Conservation (phyloP, 2,113 vertebrate genomes). For the Alethe diademata region DNA sequence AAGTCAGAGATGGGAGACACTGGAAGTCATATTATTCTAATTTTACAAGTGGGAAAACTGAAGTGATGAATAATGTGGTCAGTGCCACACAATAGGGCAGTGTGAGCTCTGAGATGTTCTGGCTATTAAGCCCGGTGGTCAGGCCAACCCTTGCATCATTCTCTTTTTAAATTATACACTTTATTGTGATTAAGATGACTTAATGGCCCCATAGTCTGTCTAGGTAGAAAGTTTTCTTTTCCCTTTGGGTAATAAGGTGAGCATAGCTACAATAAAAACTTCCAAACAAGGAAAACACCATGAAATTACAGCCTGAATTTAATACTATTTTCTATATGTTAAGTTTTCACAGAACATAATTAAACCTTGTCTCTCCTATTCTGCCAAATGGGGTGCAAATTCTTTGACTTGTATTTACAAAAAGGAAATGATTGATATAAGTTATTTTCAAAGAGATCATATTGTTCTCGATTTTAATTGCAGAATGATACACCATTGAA, state of each 20-base stretch:
- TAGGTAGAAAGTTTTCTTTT: background rate
- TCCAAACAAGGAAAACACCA: background rate
- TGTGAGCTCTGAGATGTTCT: background rate
- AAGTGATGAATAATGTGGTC: constrained; percentile 1
- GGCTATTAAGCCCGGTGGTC: background rate
- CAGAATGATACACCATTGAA: background rate
- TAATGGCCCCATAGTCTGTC: background rate
- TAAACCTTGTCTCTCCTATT: background rate
- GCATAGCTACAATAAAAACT: background rate
- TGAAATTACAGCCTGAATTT: background rate
- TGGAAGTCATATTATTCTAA: background rate
- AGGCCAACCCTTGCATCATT: background rate
- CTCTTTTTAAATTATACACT: background rate
- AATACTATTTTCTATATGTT: background rate
- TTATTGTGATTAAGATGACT: background rate
- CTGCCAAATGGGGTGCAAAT: background rate
- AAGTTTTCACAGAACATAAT: background rate
- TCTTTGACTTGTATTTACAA: background rate
- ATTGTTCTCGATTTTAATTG: background rate
- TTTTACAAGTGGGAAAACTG: background rate
- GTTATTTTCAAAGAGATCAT: background rate
- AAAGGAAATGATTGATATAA: background rate
- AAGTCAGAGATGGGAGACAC: background rate
- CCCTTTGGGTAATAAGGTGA: background rate
- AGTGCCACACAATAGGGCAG: background rate